Evolutionary conservation across 2,797 vertebrate genomes (phyloP).

Genomic region (Nannoperca australis): DNA sequence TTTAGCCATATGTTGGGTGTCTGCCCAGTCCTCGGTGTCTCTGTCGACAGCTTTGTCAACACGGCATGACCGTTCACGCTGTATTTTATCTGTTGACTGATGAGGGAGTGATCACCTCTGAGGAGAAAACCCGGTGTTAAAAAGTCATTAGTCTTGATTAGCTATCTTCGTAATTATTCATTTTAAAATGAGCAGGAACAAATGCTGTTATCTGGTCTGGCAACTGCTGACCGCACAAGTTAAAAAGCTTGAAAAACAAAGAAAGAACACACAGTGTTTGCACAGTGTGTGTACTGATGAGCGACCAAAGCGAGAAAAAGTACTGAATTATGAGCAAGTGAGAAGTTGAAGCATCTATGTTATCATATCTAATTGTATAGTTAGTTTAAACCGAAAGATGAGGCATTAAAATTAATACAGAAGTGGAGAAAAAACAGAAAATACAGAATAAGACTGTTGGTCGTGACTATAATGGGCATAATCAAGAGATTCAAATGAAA

Average conservation of each 20-base stretch:
- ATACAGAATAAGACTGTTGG: background rate
- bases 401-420: background rate
- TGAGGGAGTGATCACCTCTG: constrained; percentile 28
- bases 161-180: constrained; percentile 41
- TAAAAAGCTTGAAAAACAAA: background rate
- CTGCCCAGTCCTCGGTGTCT: constrained; percentile 37
- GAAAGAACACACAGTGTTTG: background rate
- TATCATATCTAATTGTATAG: background rate
- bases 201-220: constrained; percentile 46
- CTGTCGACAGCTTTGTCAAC: constrained; percentile 60
- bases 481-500: constrained; percentile 15
- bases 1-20: constrained; percentile 54
- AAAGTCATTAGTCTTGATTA: constrained; percentile 79
- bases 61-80: constrained; percentile 42
- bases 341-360: background rate
- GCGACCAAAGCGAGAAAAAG: background rate
- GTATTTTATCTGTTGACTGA: constrained; percentile 61
- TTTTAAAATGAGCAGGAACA: constrained; percentile 28
- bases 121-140: constrained; percentile 54
- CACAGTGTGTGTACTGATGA: background rate
- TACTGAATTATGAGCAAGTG: background rate
- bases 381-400: background rate
- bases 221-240: constrained; percentile 13
- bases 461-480: background rate
- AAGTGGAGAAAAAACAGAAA: background rate